Evolutionary conservation across 2,113 vertebrate species (phyloP), one percentile per base, ranked within the genome.

Genomic region (Tringa solitaria): DNA sequence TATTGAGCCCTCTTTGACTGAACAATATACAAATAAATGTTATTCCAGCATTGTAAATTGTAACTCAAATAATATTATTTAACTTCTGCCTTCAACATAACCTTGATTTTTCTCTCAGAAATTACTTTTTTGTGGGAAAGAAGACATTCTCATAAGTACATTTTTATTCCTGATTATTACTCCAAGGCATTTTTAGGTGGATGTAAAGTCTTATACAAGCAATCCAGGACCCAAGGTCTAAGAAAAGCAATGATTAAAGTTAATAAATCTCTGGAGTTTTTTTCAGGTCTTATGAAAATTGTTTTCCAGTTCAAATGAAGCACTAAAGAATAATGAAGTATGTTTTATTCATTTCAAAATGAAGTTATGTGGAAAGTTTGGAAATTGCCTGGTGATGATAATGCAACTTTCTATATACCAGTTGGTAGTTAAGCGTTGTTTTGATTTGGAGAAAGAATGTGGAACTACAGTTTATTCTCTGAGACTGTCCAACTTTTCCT

Each of bases 311-410:
- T 84, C 65, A 87, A 91, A 57, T 37, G 20, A 74, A 74, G 16
- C 14, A 46, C 14, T 70, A 20, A 50, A 75, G 12, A 61, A 24
- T 23, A 65, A 43, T 27, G 17, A 63, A 37, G 5, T 63, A 7
- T 37, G 46, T 48, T 60, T 83, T 46, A 73, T 69, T 88, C 6
- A 46, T 79, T 90, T 88, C 26, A 73, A 64, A 95, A 76, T 59
- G 3, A 69, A 94, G 16, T 1, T 53, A 28, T 13, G 3, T 50
- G 20, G 8, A 30, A 20, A 75, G 11, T 75, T 59, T 8, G 46
- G 70, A 41, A 43, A 63, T 35, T 51, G 4, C 8, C 28, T 78
- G 19, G 19, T 37, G 26, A 61, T 65, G 22, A 32, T 28, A 75
- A 2, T 33, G 26, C 13, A 56, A 4, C 3, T 72, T 28, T 24